Conservation (phyloP, 2,113 vertebrate genomes). For the Chiloscyllium plagiosum region DNA sequence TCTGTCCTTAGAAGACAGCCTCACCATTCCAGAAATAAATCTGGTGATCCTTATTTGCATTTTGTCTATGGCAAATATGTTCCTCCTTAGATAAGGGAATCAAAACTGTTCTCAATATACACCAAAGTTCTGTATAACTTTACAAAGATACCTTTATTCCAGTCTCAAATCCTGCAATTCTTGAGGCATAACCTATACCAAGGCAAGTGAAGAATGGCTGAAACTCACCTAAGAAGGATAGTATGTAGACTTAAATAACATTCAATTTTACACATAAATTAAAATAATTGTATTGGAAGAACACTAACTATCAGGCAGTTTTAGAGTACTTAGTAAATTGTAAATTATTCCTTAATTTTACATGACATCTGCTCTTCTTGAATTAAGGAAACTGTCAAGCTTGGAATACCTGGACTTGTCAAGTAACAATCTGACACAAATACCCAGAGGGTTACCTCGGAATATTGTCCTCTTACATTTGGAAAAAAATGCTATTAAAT, state of each 20-base stretch:
- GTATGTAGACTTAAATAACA: background rate
- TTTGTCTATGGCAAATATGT: too few relatives aligned
- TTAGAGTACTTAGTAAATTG: background rate
- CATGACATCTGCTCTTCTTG: background rate
- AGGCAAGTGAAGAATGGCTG: background rate
- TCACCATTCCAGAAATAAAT: too few relatives aligned
- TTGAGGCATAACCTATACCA: too few relatives aligned
- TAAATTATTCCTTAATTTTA: background rate
- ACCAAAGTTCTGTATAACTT: too few relatives aligned
- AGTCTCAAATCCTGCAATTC: background rate
- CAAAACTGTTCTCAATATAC: too few relatives aligned
- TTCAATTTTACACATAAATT: background rate
- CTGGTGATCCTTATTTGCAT: too few relatives aligned
- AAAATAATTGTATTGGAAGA: background rate
- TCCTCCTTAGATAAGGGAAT: too few relatives aligned
- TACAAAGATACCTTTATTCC: too few relatives aligned
- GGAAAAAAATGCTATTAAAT: slow-evolving; percentile 84
- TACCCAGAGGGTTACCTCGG: slow-evolving; percentile 82
- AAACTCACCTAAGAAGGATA: background rate
- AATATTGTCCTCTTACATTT: slow-evolving; percentile 85
- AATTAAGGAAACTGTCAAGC: slow-evolving; percentile 74
- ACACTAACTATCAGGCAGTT: too few relatives aligned
- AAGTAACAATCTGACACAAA: slow-evolving; percentile 84
- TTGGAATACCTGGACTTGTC: slow-evolving; percentile 93
- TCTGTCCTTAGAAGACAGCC: too few relatives aligned